A percentile compares a stretch with the other conserved stretches of the same genome.
Evolutionary conservation across 1,140 invertebrate species (phyloP).

Genomic region (Anthonomus grandis): DNA sequence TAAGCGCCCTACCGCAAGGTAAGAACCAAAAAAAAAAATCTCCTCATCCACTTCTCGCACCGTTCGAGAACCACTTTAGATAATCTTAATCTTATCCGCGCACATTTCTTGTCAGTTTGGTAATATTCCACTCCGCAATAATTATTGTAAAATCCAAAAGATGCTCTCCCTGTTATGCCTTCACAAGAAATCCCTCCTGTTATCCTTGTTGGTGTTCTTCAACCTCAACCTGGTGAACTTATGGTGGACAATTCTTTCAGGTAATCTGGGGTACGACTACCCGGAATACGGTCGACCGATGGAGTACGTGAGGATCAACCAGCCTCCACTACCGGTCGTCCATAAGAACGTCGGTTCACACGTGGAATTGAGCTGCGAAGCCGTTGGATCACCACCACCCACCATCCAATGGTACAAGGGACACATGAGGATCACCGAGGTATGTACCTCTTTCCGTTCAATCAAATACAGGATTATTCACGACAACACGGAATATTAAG

Average conservation of each 20-base stretch:
- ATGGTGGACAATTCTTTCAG: constrained; percentile 13
- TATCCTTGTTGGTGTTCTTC: neutral
- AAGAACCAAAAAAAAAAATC: neutral
- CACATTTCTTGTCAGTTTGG: neutral
- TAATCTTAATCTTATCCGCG: neutral
- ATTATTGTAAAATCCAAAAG: neutral
- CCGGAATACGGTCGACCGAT: constrained; percentile 9
- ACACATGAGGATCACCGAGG: constrained; percentile 57
- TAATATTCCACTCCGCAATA: neutral
- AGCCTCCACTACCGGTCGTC: constrained; percentile 47
- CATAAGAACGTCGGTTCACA: constrained; percentile 49
- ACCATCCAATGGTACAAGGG: constrained; percentile 66
- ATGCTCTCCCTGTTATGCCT: neutral
- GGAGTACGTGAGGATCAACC: constrained; percentile 55
- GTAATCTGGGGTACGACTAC: constrained; percentile 7
- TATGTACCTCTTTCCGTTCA: constrained; percentile 37
- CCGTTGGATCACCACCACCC: constrained; percentile 65
- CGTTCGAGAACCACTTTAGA: neutral
- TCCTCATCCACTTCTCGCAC: neutral
- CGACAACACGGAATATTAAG: too few relatives aligned
- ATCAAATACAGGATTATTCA: too few relatives aligned
- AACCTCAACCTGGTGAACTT: neutral
- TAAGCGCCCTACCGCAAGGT: constrained; percentile 21
- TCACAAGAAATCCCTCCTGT: neutral
- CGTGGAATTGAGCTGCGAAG: constrained; percentile 65